Evolutionary conservation across 2,113 vertebrate species (phyloP), one percentile per base, ranked within the genome.

Genomic region (Lates calcarifer): DNA sequence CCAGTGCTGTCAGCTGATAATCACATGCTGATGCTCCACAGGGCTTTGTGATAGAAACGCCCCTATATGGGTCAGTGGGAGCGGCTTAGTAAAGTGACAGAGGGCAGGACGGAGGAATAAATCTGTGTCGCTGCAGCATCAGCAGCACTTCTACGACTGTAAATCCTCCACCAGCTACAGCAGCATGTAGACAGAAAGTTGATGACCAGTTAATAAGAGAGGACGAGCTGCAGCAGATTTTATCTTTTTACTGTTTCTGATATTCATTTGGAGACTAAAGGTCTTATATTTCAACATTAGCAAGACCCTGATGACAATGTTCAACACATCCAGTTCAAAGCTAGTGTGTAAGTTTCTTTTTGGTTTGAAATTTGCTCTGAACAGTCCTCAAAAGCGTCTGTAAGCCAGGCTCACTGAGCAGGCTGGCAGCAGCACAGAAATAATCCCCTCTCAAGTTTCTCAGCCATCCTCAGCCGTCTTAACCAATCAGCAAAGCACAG

Each of bases 11-110:
- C 89, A 88, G 79, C 83, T 88, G 87, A 90, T 90, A 71, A 88
- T 90, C 86, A 87, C 82, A 84, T 26, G 79, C 81, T 79, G 90
- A 87, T 51, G 78, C 72, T 85, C 61, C 74, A 26, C 0, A 2
- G 33, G 81, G 87, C 79, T 90, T 81, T 89, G 75, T 80, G 81
- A 73, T 63, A 61, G 76, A 79, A 85, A 82, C 81, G 29, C 33
- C 53, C 63, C 70, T 87, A 90, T 92, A 77, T 92, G 90, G 92
- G 92, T 92, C 90, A 92, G 85, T 73, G 88, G 85, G 87, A 82
- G 86, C 58, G 63, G 90, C 87, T 90, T 91, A 85, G 74, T 11
- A 0, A 58, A 79, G 81, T 74, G 82, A 74, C 87, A 81, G 75
- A 79, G 87, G 83, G 68, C 79, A 86, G 82, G 76, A 86, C 24